These are phyloP conservation scores for Microcaecilia unicolor DNA, from an alignment of 2,797 vertebrate genomes.

Conservation along the genomic window DNA sequence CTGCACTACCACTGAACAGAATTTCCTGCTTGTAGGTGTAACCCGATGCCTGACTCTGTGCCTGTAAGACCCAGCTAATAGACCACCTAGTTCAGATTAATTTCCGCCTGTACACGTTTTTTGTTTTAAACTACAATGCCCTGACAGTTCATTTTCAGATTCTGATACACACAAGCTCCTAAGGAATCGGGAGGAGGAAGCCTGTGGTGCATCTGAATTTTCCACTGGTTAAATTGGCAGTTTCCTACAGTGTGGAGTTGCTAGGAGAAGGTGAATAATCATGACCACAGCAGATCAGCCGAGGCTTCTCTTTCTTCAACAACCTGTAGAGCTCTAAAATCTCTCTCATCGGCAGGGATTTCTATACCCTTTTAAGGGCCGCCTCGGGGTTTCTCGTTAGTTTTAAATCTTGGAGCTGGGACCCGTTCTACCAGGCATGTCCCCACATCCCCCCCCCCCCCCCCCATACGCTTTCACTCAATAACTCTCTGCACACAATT, in stretches of 20 bases:
- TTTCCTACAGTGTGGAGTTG: slow-evolving; percentile 58
- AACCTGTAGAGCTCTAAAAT: slow-evolving; percentile 53
- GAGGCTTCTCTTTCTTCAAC: slow-evolving; percentile 33
- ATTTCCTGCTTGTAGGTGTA: background rate
- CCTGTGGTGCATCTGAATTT: slow-evolving; percentile 44
- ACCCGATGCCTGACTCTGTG: slow-evolving; percentile 4
- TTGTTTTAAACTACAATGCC: slow-evolving; percentile 21
- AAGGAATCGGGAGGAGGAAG: slow-evolving; percentile 19
- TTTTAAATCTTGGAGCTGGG: too few species aligned
- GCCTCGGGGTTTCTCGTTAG: too few species aligned
- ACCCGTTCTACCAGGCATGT: too few species aligned
- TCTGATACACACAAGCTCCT: slow-evolving; percentile 9
- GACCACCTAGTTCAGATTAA: slow-evolving; percentile 14
- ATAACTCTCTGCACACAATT: too few species aligned
- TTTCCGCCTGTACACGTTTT: slow-evolving; percentile 21
- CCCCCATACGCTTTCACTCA: too few species aligned
- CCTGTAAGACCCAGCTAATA: slow-evolving; percentile 22
- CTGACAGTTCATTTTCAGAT: slow-evolving; percentile 9
- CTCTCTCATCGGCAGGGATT: slow-evolving; percentile 32
- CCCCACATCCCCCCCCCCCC: too few species aligned
- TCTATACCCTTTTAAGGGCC: slow-evolving; percentile 14
- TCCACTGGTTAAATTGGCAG: slow-evolving; percentile 43
- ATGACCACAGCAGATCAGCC: slow-evolving; percentile 30
- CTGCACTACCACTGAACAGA: slow-evolving; percentile 13
- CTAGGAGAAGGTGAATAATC: slow-evolving; percentile 62